Evolutionary conservation across 2,113 vertebrate genomes (phyloP), one percentile per base, ranked within the genome.

Genomic region (Semnornis frantzii): DNA sequence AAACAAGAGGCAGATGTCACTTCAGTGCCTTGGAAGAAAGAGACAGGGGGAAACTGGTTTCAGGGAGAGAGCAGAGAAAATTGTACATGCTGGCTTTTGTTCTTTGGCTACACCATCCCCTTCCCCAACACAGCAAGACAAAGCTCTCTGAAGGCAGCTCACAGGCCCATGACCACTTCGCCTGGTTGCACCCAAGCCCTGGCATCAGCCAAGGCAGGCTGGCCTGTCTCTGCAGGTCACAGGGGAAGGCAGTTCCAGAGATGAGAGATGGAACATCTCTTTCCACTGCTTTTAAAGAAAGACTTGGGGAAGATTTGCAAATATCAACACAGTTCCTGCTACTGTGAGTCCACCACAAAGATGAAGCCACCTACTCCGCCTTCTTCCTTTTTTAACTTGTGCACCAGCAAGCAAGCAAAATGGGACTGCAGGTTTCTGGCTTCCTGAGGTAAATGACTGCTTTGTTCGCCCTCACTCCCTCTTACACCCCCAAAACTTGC

Each of bases 51-150:
- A 91, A 77, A 64, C 0, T 72, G 19, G 34, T 58, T 60, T 87
- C 62, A 58, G 77, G 44, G 24, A 16, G 30, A 3, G 14, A 24
- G 34, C 13, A 79, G n/a, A 68, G n/a, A 83, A 81, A 21, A 65
- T 0, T 2, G 2, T 14, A 48, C 1, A 1, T 0, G 3, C 42
- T 62, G 25, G 54, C 34, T 83, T 31, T 7, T 19, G 34, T 21
- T n/a, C 39, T 30, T 5, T 9, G 5, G 59, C 59, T 62, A 7
- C 50, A 69, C n/a, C 76, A 33, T 11, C 1, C 1, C 76, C 23
- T 31, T 55, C 25, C 33, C 50, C 66, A 80, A 87, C 37, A 30
- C 4, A 74, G 83, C 65, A 46, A 59, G 7, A 2, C 15, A 39
- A 57, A 73, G 31, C 37, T 24, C 25, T 52, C 64, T 50, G 52